phyloP scores from a whole-genome alignment of 2,797 vertebrate genomes.

The Champsocephalus esox region DNA sequence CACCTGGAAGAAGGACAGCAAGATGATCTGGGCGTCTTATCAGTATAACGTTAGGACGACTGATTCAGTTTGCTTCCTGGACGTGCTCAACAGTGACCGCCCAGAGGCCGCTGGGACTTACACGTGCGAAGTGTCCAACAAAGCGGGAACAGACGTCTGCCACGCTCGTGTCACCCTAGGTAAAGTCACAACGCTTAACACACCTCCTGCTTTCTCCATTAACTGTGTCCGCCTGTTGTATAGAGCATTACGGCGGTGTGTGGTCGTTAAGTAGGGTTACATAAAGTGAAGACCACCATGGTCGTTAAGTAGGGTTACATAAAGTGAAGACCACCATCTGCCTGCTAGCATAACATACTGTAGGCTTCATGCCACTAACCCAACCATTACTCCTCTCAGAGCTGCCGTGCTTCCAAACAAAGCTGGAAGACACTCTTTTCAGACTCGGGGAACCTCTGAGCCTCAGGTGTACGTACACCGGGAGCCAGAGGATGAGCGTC shows the following conservation, averaged over 20 bases:
- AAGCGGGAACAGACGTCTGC: slow-evolving; percentile 88
- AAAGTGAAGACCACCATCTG: too few species aligned
- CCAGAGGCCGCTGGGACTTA: slow-evolving; percentile 89
- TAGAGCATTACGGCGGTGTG: background rate
- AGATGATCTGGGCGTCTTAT: slow-evolving; percentile 88
- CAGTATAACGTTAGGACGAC: slow-evolving; percentile 73
- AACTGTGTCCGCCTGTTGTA: background rate
- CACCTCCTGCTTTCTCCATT: slow-evolving; percentile 12
- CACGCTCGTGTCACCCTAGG: slow-evolving; percentile 83
- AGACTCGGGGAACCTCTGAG: too few species aligned
- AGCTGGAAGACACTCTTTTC: too few species aligned
- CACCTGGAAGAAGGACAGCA: slow-evolving; percentile 91
- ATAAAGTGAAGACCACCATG: too few species aligned
- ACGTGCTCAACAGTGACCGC: slow-evolving; percentile 85
- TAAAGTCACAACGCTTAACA: slow-evolving; percentile 48
- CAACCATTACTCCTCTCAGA: too few species aligned
- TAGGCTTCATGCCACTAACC: too few species aligned
- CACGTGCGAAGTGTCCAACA: slow-evolving; percentile 90
- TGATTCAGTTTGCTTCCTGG: slow-evolving; percentile 83
- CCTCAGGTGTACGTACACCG: too few species aligned
- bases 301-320: too few species aligned
- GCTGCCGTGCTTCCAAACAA: too few species aligned
- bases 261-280: background rate
- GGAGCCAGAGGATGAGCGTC: too few species aligned
- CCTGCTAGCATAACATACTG: too few species aligned